phyloP scores from a whole-genome alignment of 2,113 vertebrate genomes.

The Colossoma macropomum region DNA sequence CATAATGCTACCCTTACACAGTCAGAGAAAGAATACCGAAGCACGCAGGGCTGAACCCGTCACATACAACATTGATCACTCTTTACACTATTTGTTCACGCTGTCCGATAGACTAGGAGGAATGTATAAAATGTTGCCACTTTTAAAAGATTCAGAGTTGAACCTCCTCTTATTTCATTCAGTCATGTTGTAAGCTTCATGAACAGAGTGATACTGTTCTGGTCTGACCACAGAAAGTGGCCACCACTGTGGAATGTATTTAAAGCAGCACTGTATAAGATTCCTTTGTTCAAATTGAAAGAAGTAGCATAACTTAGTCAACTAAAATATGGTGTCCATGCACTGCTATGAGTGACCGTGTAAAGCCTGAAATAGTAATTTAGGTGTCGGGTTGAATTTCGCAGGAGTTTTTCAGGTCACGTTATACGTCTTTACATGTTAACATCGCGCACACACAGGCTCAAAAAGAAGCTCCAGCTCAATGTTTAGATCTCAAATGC shows the following conservation, averaged over 20 bases:
- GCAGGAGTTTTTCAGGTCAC: no score
- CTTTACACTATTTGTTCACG: background rate
- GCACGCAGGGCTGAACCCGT: slow-evolving; percentile 39
- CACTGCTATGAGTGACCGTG: no score
- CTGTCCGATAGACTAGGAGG: slow-evolving; percentile 23
- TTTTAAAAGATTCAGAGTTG: background rate
- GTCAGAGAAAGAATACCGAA: slow-evolving; percentile 43
- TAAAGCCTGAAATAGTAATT: no score
- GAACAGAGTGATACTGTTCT: background rate
- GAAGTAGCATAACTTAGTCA: no score
- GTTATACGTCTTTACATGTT: no score
- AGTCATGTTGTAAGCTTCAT: background rate
- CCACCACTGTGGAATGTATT: background rate
- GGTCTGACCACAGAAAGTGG: background rate
- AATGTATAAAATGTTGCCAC: slow-evolving; percentile 16
- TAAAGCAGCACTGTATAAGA: background rate
- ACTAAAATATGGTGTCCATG: no score
- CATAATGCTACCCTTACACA: slow-evolving; percentile 56
- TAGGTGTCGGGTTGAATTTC: no score
- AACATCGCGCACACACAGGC: no score
- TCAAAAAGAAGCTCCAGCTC: no score
- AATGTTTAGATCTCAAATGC: no score
- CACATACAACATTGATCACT: slow-evolving; percentile 8
- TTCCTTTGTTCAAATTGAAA: no score
- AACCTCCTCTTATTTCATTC: background rate